Evolutionary conservation across 2,113 vertebrate genomes (phyloP), one percentile per base, ranked within the genome.

Genomic region (Peromyscus polionotus): DNA sequence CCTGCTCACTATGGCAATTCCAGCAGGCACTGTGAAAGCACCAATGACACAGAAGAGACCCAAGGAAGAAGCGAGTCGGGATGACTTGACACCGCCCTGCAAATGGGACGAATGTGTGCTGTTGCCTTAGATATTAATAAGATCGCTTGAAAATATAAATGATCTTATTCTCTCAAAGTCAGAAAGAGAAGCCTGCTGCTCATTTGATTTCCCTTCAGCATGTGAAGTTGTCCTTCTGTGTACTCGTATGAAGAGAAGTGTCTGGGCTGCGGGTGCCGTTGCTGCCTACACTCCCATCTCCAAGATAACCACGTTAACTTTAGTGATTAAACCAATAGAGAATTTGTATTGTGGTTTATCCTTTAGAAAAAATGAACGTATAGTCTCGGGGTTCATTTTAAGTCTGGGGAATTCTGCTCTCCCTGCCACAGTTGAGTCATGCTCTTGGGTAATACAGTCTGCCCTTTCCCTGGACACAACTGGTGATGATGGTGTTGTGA

Each of bases 101-200:
- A 86, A 95, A 76, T 10, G 59, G 39, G 72, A 33, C 54, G 85
- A 36, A 24, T 22, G 39, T 33, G 51, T 59, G 31, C 14, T 88
- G 33, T 57, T 95, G 70, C 59, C n/a, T 70, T 93, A 59, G 57
- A 91, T 48, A 76, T 85, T 96, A 86, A 87, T 73, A 89, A 59
- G 68, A 70, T 57, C 89, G 22, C 16, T 59, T 65, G 87, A 85
- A 81, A 93, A 39, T 83, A 26, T 31, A 45, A 45, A 12, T 33
- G 4, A 42, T 59, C 7, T 80, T 2, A 2, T 96, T 96, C 75
- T 68, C 39, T 54, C 19, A 72, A 28, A 42, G 19, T 84, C 31
- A 54, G 72, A 42, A 65, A 81, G 3, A 28, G 31, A 85, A 72
- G 67, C 14, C 3, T 39, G 24, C 3, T 92, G 93, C 54, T 93